Base-by-base conservation (phyloP, 1,140 invertebrate species). In the Yoshiicerus persimilis region DNA sequence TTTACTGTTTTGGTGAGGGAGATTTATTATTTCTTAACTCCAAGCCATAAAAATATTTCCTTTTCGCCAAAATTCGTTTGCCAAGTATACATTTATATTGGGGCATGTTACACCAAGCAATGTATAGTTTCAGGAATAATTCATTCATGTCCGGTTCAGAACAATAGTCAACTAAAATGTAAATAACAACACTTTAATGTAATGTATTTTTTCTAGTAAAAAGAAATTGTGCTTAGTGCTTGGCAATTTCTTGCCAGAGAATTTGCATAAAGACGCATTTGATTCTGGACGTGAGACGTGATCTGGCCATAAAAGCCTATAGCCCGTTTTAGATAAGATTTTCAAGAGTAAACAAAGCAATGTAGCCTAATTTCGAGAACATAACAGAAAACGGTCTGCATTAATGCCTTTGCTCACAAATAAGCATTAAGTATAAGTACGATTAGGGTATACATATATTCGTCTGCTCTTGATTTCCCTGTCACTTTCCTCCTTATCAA, bases 191-290 rank as follows among this genome's bases (percentile, higher is more conserved):
- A n/a, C n/a, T n/a, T 25, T 10, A 2, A 70, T 13, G 20, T 70
- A 70, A 70, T 70, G 27, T 30, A 16, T 38, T 80, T 38, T 80
- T n/a, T 80, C n/a, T 1, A 36, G 2, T 38, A 80, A 20, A 3
- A 80, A 36, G 32, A 36, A 32, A 70, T 66, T n/a, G 27, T 66
- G 2, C 4, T 32, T 11, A 0, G 25, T 8, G 30, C 13, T 4
- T 70, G 1, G 75, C 20, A 36, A 80, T 80, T 80, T 23, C 34
- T 38, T 80, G 30, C 32, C 75, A 23, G n/a, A 80, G 13, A 80
- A 80, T 80, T 80, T 80, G 34, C 75, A 80, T 80, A 80, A 80
- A 80, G 75, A 80, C 75, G 75, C 75, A 80, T 80, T 80, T 80
- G 75, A 80, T 80, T 36, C 30, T 36, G 75, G 75, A 80, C 75